Evolutionary conservation across 2,888 invertebrate species (phyloP).

Genomic region (Drepana falcataria): DNA sequence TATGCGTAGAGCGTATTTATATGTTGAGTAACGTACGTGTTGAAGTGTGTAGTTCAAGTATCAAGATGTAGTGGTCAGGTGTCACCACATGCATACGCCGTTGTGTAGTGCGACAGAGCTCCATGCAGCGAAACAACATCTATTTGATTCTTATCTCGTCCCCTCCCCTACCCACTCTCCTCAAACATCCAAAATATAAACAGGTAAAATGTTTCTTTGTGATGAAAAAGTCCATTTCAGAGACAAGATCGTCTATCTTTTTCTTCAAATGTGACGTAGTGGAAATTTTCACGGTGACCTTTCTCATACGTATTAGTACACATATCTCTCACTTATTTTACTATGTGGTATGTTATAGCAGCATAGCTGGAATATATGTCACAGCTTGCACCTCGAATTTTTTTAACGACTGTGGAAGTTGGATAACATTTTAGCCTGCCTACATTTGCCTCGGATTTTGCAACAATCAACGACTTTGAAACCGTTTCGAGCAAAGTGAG

Average conservation of each 20-base stretch:
- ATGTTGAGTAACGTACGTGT: too few relatives aligned
- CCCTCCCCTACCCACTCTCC: constrained; percentile 33
- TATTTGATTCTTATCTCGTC: constrained; percentile 76
- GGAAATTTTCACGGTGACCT: constrained; percentile 25
- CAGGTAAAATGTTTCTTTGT: constrained; percentile 67
- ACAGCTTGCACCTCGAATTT: too few relatives aligned
- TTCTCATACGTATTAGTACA: constrained; percentile 1
- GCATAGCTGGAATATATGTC: too few relatives aligned
- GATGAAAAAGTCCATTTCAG: constrained; percentile 58
- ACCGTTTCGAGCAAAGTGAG: constrained; percentile 13
- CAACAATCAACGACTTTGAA: too few relatives aligned
- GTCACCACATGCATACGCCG: constrained; percentile 68
- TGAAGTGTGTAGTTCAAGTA: constrained; percentile 32
- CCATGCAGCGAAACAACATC: constrained; percentile 75
- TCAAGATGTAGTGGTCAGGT: constrained; percentile 59
- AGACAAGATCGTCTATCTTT: constrained; percentile 53
- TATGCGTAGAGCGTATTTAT: too few relatives aligned
- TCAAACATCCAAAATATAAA: constrained; percentile 63
- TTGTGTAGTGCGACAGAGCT: constrained; percentile 39
- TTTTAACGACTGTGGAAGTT: too few relatives aligned
- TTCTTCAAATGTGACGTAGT: constrained; percentile 38
- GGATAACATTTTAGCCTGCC: too few relatives aligned
- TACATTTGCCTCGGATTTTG: too few relatives aligned
- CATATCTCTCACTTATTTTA: too few relatives aligned
- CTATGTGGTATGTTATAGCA: too few relatives aligned